Percentiles rank a stretch among this genome's conserved stretches.
Conservation (phyloP, 1,140 invertebrate species). For the Zaprionus capensis region DNA sequence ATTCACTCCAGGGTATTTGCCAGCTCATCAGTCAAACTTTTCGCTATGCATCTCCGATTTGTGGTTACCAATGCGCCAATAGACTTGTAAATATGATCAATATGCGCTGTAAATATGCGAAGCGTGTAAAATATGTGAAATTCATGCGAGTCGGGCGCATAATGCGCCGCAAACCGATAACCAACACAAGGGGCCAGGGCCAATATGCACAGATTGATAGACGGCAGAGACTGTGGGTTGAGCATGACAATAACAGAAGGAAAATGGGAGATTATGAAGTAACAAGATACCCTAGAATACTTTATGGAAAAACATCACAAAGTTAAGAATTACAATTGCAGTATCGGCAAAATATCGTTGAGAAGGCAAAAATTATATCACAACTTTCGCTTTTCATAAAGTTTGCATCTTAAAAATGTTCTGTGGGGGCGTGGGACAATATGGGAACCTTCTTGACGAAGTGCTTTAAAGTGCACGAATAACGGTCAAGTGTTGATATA, state of each 20-base stretch:
- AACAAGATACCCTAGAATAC: neutral
- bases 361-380: neutral
- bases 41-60: constrained; percentile 25
- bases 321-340: neutral
- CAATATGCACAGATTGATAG: constrained; percentile 25
- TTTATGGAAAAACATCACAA: neutral
- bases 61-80: constrained; percentile 18
- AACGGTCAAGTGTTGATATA: constrained; percentile 53
- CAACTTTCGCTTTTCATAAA: neutral
- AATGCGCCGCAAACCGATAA: constrained; percentile 15
- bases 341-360: neutral
- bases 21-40: too few species aligned
- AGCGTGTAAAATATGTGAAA: constrained; percentile 49
- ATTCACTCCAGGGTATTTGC: neutral
- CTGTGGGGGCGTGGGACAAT: neutral
- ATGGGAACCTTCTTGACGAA: too few species aligned
- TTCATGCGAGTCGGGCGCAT: constrained; percentile 33
- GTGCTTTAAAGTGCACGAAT: neutral
- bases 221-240: neutral
- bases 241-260: neutral
- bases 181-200: neutral
- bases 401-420: neutral
- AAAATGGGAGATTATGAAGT: neutral
- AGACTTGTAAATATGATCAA: constrained; percentile 54
- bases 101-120: constrained; percentile 41